Percentiles rank a stretch among this genome's conserved stretches.
Conservation (phyloP, 2,113 vertebrate species). For the Neogobius melanostomus region DNA sequence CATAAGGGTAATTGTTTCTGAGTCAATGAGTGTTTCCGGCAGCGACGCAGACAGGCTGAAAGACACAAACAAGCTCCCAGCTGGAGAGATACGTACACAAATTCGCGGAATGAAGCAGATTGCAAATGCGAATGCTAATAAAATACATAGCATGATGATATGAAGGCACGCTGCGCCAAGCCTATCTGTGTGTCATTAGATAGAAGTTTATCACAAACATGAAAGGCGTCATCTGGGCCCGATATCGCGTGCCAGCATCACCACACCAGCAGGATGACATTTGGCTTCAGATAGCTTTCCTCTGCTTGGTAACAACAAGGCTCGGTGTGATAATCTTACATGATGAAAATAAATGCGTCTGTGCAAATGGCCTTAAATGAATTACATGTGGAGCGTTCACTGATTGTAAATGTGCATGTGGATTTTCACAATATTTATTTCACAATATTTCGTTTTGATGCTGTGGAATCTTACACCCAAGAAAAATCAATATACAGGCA, state of each 20-base stretch:
- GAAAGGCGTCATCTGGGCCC: slow-evolving; percentile 23
- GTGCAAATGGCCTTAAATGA: slow-evolving; percentile 5
- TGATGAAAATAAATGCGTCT: not conserved
- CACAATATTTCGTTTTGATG: slow-evolving; percentile 1
- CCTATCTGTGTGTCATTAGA: slow-evolving; percentile 15
- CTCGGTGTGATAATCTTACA: slow-evolving; percentile 4
- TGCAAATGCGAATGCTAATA: slow-evolving; percentile 61
- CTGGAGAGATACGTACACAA: slow-evolving; percentile 56
- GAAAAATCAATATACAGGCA: not conserved
- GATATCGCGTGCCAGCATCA: slow-evolving; percentile 40
- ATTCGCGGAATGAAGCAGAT: slow-evolving; percentile 54
- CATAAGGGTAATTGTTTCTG: slow-evolving; percentile 79
- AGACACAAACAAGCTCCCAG: slow-evolving; percentile 71
- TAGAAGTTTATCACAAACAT: slow-evolving; percentile 32
- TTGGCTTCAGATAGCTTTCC: slow-evolving; percentile 14
- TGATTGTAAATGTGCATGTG: not conserved
- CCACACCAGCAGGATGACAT: slow-evolving; percentile 31
- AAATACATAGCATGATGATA: slow-evolving; percentile 41
- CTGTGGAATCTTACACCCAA: not conserved
- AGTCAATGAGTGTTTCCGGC: slow-evolving; percentile 71
- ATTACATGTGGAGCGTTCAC: not conserved
- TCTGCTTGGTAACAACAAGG: not conserved
- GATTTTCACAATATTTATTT: slow-evolving; percentile 6
- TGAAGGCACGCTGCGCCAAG: slow-evolving; percentile 20
- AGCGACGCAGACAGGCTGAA: slow-evolving; percentile 59